Base-by-base conservation (phyloP, 2,888 invertebrate genomes). In the Agriopis marginaria region DNA sequence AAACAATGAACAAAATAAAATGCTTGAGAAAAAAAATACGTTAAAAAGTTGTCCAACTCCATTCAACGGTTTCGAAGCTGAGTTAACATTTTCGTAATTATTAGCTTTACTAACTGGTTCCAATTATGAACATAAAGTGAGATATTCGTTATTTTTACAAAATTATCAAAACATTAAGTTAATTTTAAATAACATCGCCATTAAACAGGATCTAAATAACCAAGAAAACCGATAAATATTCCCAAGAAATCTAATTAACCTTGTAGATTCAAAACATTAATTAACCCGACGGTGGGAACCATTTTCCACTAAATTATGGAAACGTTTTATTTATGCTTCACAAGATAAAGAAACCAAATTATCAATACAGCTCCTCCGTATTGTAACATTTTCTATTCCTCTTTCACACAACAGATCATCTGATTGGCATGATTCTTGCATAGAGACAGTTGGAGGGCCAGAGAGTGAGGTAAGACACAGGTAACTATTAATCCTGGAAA, bases 231-330 rank as follows among this genome's bases (percentile, higher is more conserved):
- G 75, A 82, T 82, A 82, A 81, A 78, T 78, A 76, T 75, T 59
- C 75, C 68, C 72, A 74, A 81, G 77, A 80, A 80, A 82, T 84
- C 76, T 80, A 80, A 85, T 83, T 85, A 82, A 80, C 75, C 66
- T 72, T 77, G 78, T 82, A 81, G 77, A 82, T 83, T 82, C 78
- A 78, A 80, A 82, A 81, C 73, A 80, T 83, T 84, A 81, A 84
- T 84, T 81, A 81, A 79, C 50, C 64, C 68, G 51, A 49, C 67
- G 78, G 75, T 73, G 73, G 72, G 72, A 65, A 66, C 68, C 39
- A 23, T 60, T 32, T 58, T 58, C 40, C 49, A 40, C 23, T 50
- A n/a, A 68, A 49, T 58, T 65, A 64, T 71, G 47, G 58, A 58
- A 68, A 53, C 51, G 42, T 39, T 68, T 68, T 68, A 63, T 63